Evolutionary conservation across 2,113 vertebrate genomes (phyloP).

Genomic region (Lipophrys pholis): DNA sequence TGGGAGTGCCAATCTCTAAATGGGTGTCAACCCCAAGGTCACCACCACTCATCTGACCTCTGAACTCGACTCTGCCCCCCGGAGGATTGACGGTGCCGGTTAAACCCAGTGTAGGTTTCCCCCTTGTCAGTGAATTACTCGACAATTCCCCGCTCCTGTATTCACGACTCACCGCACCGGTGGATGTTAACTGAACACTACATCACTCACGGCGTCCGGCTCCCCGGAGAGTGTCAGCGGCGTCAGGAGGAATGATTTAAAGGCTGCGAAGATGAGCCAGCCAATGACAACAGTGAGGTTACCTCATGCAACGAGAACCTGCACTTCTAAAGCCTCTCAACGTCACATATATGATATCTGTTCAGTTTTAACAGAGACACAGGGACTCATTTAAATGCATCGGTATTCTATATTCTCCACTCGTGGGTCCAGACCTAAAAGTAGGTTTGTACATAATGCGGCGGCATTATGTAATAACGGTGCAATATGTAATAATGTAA

Average conservation of each 20-base stretch:
- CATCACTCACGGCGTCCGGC: slow-evolving; percentile 44
- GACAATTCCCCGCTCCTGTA: slow-evolving; percentile 24
- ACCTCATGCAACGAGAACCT: no score
- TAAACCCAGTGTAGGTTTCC: slow-evolving; percentile 30
- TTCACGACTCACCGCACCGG: slow-evolving; percentile 44
- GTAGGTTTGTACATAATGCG: no score
- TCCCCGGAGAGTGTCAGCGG: slow-evolving; percentile 33
- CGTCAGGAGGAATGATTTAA: slow-evolving; percentile 25
- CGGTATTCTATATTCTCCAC: no score
- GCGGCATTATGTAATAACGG: no score
- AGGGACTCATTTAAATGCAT: no score
- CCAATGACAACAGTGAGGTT: slow-evolving; percentile 1
- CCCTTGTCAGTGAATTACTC: slow-evolving; percentile 43
- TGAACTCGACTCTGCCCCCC: slow-evolving; percentile 48
- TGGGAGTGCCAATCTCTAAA: slow-evolving; percentile 41
- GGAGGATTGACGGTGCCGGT: slow-evolving; percentile 19
- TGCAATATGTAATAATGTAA: no score
- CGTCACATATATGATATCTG: no score
- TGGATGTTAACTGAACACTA: slow-evolving; percentile 53
- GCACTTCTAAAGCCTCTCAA: no score
- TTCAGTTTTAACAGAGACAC: no score
- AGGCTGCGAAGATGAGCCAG: slow-evolving; percentile 19
- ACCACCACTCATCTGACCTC: slow-evolving; percentile 61
- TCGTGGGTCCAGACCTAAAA: no score
- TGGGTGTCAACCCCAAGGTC: slow-evolving; percentile 58